Evolutionary conservation across 1,140 invertebrate genomes (phyloP).

Genomic region (Mactra quadrangularis): DNA sequence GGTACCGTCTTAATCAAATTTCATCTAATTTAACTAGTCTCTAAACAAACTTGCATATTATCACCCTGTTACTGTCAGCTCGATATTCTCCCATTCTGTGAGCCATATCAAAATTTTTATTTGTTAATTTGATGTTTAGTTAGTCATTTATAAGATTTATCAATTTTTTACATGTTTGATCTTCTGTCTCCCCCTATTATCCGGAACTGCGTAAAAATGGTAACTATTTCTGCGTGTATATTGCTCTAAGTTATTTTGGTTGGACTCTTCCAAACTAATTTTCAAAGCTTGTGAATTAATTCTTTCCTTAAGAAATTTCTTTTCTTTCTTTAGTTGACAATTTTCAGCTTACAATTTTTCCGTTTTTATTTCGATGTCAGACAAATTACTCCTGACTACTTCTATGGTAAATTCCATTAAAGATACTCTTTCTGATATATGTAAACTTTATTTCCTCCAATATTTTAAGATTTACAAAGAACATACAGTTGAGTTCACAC

Average conservation of each 20-base stretch:
- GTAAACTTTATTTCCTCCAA: not conserved
- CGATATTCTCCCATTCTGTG: conserved; percentile 16
- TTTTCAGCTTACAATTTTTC: not conserved
- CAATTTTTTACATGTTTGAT: not conserved
- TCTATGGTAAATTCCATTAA: not conserved
- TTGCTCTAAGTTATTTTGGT: conserved; percentile 23
- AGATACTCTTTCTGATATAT: not conserved
- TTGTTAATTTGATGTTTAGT: not conserved
- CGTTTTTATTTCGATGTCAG: not conserved
- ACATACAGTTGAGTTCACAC: too few species aligned
- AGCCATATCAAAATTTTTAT: conserved; percentile 4
- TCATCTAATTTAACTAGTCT: not conserved
- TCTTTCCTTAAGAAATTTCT: not conserved
- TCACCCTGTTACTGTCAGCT: conserved; percentile 1
- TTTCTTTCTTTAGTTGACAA: not conserved
- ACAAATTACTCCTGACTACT: conserved; percentile 1
- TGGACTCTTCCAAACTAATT: not conserved
- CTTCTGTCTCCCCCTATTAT: not conserved
- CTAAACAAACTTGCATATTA: conserved; percentile 19
- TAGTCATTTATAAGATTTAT: not conserved
- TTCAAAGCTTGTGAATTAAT: not conserved
- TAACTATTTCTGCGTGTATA: conserved; percentile 23
- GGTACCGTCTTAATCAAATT: not conserved
- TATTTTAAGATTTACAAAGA: too few species aligned
- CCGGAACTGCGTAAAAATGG: not conserved